Percentiles rank a stretch among this genome's conserved stretches.
Evolutionary conservation across 2,797 vertebrate species (phyloP).

Genomic region (Rachycentron canadum): DNA sequence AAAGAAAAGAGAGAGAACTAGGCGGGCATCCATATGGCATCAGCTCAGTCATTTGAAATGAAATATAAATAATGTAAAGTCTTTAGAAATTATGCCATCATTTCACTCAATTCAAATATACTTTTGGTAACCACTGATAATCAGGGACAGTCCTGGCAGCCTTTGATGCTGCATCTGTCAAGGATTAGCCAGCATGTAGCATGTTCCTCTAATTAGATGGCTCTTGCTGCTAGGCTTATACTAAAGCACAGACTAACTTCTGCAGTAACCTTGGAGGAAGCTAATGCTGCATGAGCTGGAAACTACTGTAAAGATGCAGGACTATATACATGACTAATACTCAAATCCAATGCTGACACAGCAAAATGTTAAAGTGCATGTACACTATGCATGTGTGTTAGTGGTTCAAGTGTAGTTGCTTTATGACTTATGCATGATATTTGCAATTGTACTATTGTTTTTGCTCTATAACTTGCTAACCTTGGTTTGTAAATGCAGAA

Average conservation of each 20-base stretch:
- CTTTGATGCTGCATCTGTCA: constrained; percentile 79
- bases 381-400: constrained; percentile 5
- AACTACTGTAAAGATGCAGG: constrained; percentile 6
- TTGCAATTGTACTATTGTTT: constrained; percentile 2
- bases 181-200: constrained; percentile 73
- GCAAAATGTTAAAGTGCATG: constrained; percentile 19
- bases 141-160: constrained; percentile 51
- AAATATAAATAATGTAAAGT: constrained; percentile 65
- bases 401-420: not conserved
- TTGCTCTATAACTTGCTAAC: not conserved
- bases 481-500: constrained; percentile 16
- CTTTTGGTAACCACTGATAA: constrained; percentile 64
- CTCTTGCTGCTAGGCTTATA: constrained; percentile 66
- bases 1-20: constrained; percentile 1
- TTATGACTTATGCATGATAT: constrained; percentile 6
- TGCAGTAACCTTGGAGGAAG: constrained; percentile 59
- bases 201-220: constrained; percentile 78
- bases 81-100: constrained; percentile 59
- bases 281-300: constrained; percentile 29
- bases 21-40: constrained; percentile 49
- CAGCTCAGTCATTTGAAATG: constrained; percentile 57
- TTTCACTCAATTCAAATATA: constrained; percentile 63
- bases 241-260: constrained; percentile 46
- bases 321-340: constrained; percentile 1
- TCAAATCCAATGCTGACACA: constrained; percentile 20